Conservation (phyloP, 2,113 vertebrate species). For the Phalacrocorax brasilianus region DNA sequence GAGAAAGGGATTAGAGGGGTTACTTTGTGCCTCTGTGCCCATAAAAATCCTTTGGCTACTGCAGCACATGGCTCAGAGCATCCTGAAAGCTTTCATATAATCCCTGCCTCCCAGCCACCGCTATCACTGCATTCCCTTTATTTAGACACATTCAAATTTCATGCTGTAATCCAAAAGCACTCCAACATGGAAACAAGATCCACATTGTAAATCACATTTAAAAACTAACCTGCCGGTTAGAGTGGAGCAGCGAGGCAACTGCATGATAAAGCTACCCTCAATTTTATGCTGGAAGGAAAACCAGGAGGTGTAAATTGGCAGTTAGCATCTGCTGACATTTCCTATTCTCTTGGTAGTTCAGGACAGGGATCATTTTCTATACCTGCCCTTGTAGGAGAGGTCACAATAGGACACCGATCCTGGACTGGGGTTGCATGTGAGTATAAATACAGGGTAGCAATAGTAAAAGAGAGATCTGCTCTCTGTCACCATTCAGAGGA, state of each 20-base stretch:
- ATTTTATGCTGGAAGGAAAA: background rate
- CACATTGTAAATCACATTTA: constrained; percentile 30
- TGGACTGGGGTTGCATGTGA: background rate
- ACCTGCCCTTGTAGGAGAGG: background rate
- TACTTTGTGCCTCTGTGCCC: constrained; percentile 64
- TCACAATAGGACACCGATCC: background rate
- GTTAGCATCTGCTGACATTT: background rate
- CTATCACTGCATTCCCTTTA: constrained; percentile 51
- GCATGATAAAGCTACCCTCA: background rate
- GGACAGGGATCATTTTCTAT: background rate
- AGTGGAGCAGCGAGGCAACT: background rate
- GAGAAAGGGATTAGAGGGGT: constrained; percentile 71
- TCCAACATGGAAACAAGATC: constrained; percentile 41
- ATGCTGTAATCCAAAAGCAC: constrained; percentile 48
- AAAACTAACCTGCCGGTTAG: constrained; percentile 1
- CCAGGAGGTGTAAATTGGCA: background rate
- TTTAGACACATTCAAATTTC: constrained; percentile 58
- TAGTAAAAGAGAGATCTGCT: background rate
- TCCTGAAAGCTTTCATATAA: constrained; percentile 73
- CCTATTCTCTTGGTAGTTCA: background rate
- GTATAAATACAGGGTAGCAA: background rate
- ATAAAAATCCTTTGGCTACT: constrained; percentile 69
- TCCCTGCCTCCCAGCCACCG: constrained; percentile 45
- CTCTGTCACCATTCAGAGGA: background rate
- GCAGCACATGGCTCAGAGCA: constrained; percentile 32